phyloP scores from a whole-genome alignment of 2,113 vertebrate species.

The Parotia lawesii region DNA sequence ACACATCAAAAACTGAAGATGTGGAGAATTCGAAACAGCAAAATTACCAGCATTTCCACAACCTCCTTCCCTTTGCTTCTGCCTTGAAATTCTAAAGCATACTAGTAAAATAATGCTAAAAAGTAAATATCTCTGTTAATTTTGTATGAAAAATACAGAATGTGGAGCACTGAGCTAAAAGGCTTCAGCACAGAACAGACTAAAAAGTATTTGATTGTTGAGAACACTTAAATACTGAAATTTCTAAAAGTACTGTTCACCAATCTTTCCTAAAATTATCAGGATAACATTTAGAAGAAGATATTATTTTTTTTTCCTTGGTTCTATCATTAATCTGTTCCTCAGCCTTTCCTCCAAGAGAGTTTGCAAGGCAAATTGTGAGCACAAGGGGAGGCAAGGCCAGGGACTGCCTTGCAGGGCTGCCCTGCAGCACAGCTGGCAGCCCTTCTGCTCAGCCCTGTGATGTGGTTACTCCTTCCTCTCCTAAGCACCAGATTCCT shows the following conservation, averaged over 20 bases:
- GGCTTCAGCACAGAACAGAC: neutral
- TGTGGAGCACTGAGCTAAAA: neutral
- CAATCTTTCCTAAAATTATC: neutral
- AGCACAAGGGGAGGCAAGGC: neutral
- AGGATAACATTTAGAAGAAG: neutral
- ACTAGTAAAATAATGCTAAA: neutral
- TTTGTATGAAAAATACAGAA: neutral
- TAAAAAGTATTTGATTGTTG: neutral
- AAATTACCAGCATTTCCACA: neutral
- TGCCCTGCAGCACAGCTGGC: slow-evolving; percentile 18
- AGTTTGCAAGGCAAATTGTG: neutral
- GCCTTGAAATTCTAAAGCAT: neutral
- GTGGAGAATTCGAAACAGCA: neutral
- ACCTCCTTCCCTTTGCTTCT: neutral
- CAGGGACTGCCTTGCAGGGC: neutral
- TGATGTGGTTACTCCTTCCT: slow-evolving; percentile 60
- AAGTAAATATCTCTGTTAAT: neutral
- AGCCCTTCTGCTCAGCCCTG: neutral
- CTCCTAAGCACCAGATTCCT: slow-evolving; percentile 44
- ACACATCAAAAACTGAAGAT: neutral
- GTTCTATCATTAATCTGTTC: neutral
- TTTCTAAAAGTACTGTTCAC: neutral
- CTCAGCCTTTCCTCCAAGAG: neutral
- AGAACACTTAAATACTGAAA: neutral
- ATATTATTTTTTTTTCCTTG: neutral